These are phyloP conservation scores for Nesometra sesokonis DNA, from an alignment of 35 echinoderm and acorn worm species.

Conservation along the genomic window DNA sequence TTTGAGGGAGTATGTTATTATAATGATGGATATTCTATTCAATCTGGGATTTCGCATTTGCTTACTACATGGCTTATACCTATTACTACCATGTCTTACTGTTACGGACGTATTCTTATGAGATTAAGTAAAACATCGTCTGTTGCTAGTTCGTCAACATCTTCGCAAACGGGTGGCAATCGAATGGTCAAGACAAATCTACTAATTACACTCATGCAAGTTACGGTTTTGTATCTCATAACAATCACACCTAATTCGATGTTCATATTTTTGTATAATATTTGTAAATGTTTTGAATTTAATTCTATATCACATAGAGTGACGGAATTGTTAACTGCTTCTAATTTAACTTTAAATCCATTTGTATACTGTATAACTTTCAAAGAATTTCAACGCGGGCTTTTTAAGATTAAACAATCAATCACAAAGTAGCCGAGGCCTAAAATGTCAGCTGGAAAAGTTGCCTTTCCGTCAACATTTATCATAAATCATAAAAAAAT, in stretches of 20 bases:
- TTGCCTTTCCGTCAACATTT: no score
- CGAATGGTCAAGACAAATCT: background rate
- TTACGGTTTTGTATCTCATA: background rate
- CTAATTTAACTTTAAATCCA: background rate
- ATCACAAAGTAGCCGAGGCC: no score
- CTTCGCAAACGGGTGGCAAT: background rate
- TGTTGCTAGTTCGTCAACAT: background rate
- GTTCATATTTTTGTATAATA: background rate
- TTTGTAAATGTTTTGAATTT: background rate
- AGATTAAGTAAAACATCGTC: background rate
- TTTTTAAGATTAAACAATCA: background rate
- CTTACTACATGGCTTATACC: background rate
- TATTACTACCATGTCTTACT: background rate
- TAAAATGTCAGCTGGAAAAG: no score
- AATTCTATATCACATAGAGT: background rate
- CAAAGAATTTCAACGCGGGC: background rate
- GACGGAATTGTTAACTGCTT: background rate
- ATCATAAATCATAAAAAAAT: no score
- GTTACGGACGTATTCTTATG: background rate
- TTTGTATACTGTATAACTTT: background rate
- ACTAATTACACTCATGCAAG: background rate
- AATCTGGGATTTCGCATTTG: background rate
- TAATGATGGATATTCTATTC: background rate
- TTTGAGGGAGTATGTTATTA: background rate
- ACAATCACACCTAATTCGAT: background rate